These are phyloP conservation scores for Cryptus viduatorius DNA, from an alignment of 2,888 invertebrate species.

Conservation along the genomic window DNA sequence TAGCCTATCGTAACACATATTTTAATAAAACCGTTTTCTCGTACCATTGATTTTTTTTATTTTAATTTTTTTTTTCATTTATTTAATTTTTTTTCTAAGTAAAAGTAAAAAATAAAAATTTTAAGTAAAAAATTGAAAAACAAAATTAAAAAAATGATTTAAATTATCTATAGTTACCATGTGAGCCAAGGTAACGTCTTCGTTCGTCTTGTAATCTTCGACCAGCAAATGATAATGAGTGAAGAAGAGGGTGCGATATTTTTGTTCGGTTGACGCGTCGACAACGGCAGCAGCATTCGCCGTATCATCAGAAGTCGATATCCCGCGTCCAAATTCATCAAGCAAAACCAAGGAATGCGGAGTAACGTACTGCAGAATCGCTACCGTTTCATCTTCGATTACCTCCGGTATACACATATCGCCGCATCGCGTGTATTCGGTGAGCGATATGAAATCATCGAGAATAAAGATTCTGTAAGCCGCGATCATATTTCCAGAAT, in stretches of 20 bases:
- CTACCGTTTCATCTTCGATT: conserved; percentile 88
- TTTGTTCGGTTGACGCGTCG: conserved; percentile 90
- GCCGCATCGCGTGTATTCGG: conserved; percentile 92
- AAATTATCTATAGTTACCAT: conserved; percentile 92
- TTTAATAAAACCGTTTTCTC: conserved; percentile 78
- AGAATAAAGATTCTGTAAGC: conserved; percentile 92
- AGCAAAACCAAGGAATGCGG: conserved; percentile 95
- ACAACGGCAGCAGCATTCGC: conserved; percentile 98
- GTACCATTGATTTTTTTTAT: not conserved
- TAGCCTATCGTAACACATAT: conserved; percentile 80
- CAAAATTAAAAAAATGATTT: not conserved
- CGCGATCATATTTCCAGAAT: too few relatives aligned
- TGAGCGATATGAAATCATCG: conserved; percentile 94
- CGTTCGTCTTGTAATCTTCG: conserved; percentile 90
- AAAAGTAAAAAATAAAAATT: too few relatives aligned
- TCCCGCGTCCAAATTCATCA: conserved; percentile 98
- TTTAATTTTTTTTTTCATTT: too few relatives aligned
- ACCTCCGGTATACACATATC: conserved; percentile 92
- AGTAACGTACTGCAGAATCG: conserved; percentile 96
- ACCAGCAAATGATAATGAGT: conserved; percentile 98
- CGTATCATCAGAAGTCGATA: conserved; percentile 98
- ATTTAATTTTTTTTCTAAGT: not conserved
- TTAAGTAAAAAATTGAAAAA: not conserved
- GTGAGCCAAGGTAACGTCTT: conserved; percentile 92
- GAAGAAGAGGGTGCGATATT: conserved; percentile 95